Percentiles rank a stretch among this genome's conserved stretches.
Conservation (phyloP, 2,113 vertebrate species). For the Crocuta crocuta region DNA sequence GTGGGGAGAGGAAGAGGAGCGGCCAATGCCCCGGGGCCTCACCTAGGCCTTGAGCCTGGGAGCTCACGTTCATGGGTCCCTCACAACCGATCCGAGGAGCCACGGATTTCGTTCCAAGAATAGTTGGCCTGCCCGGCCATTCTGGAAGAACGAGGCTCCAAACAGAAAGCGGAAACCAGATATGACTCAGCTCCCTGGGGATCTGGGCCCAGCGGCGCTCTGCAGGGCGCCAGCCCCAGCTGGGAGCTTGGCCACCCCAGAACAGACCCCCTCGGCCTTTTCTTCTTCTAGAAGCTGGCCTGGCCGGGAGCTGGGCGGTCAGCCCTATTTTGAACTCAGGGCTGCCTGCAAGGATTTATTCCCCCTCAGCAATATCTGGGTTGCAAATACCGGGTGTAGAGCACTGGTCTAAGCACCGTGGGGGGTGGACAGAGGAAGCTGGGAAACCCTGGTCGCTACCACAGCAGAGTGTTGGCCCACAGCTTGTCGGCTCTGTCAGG, state of each 20-base stretch:
- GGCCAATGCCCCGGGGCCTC: neutral
- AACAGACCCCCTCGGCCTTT: neutral
- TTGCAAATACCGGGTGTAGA: neutral
- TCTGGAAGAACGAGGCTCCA: neutral
- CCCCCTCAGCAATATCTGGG: neutral
- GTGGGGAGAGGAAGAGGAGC: no score
- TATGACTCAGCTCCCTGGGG: neutral
- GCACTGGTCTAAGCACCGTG: neutral
- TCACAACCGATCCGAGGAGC: neutral
- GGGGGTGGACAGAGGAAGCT: neutral
- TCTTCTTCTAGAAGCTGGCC: neutral
- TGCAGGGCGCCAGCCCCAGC: neutral
- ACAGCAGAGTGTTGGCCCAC: neutral
- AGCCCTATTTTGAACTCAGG: neutral
- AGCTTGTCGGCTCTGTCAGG: neutral
- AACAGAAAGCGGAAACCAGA: neutral
- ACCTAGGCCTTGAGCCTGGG: neutral
- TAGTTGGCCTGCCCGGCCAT: neutral
- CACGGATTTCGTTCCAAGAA: neutral
- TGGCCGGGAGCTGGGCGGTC: neutral
- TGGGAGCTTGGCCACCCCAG: accelerated
- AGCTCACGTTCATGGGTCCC: neutral
- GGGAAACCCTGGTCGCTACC: neutral
- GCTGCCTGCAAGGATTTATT: neutral
- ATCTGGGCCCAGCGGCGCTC: neutral